These are phyloP conservation scores for Saturnia japonica DNA, from an alignment of 2,888 invertebrate genomes.

Conservation along the genomic window DNA sequence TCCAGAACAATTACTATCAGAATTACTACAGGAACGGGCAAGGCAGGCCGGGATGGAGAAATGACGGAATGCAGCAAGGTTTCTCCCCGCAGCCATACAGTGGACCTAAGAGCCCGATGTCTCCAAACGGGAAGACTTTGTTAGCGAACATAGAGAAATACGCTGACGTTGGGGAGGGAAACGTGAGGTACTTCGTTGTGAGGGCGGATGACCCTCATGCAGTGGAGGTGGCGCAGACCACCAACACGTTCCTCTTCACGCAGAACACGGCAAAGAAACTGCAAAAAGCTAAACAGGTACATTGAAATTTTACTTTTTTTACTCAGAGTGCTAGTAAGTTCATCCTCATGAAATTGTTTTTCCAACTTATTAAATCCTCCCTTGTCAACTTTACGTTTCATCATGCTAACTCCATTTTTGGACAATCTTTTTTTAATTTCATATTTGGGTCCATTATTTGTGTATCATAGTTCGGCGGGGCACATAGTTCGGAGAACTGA, in stretches of 20 bases:
- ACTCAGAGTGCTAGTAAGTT: not conserved
- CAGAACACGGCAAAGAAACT: slow-evolving; percentile 83
- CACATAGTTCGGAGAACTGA: too few species aligned
- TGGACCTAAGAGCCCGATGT: slow-evolving; percentile 63
- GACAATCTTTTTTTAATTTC: too few species aligned
- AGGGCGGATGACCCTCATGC: slow-evolving; percentile 80
- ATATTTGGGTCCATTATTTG: too few species aligned
- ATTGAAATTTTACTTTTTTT: not conserved
- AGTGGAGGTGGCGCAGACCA: slow-evolving; percentile 80
- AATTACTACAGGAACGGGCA: slow-evolving; percentile 55
- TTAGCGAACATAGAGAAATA: slow-evolving; percentile 70
- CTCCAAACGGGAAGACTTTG: slow-evolving; percentile 63
- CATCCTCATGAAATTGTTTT: not conserved
- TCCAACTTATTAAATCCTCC: too few species aligned
- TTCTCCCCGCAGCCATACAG: slow-evolving; percentile 53
- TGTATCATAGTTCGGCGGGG: too few species aligned
- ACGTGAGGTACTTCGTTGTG: slow-evolving; percentile 81
- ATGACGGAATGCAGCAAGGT: slow-evolving; percentile 46
- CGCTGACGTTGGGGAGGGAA: slow-evolving; percentile 45
- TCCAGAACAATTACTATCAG: slow-evolving; percentile 49
- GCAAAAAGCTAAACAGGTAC: slow-evolving; percentile 81
- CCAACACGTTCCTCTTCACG: slow-evolving; percentile 83
- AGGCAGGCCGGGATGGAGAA: slow-evolving; percentile 45
- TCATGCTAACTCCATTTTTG: too few species aligned
- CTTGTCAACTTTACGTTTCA: too few species aligned